phyloP scores from a whole-genome alignment of 2,888 invertebrate species.

The Patella pellucida region DNA sequence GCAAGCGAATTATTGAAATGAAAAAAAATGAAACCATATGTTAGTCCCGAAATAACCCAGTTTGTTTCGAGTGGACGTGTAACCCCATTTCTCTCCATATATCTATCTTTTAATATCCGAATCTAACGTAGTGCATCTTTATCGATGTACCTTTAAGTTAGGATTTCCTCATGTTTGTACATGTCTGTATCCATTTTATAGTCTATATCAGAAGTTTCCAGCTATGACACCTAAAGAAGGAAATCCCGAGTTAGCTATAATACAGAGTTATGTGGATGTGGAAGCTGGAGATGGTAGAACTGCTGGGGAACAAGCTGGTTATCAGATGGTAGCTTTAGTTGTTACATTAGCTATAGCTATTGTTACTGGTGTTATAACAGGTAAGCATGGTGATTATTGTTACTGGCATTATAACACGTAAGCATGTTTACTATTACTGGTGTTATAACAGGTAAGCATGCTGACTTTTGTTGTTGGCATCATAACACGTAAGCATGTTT shows the following conservation, averaged over 20 bases:
- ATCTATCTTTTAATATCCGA: no score
- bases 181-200: slow-evolving; percentile 50
- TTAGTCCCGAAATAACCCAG: no score
- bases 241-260: slow-evolving; percentile 47
- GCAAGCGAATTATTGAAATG: no score
- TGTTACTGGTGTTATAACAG: slow-evolving; percentile 58
- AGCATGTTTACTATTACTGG: no score
- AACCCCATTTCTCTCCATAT: no score
- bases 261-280: slow-evolving; percentile 32
- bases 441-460: slow-evolving; percentile 37
- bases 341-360: slow-evolving; percentile 56
- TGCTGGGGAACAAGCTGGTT: slow-evolving; percentile 51
- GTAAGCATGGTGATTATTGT: slow-evolving; percentile 30
- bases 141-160: no score
- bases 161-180: no score
- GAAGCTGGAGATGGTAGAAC: slow-evolving; percentile 34
- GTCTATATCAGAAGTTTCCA: slow-evolving; percentile 75
- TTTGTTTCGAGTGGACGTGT: no score
- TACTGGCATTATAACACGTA: no score
- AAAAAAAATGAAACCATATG: no score
- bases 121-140: no score
- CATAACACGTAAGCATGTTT: no score
- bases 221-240: slow-evolving; percentile 74
- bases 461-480: background rate
- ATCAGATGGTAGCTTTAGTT: slow-evolving; percentile 54